Evolutionary conservation across 2,888 invertebrate genomes (phyloP).

Genomic region (Steinernema carpocapsae): DNA sequence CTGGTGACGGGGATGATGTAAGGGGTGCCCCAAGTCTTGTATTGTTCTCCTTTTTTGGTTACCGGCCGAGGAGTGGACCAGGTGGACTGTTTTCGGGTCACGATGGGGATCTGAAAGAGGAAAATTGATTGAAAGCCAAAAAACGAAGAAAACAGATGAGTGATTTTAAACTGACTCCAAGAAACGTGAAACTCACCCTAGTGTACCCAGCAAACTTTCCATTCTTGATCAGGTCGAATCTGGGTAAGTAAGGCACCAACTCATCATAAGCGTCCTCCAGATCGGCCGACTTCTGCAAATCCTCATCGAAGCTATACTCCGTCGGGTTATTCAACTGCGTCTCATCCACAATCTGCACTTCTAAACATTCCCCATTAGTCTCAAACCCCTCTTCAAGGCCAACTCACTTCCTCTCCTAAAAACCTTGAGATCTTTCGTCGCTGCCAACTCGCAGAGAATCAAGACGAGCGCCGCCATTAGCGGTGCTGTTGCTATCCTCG

Average conservation of each 20-base stretch:
- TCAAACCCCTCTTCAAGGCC: neutral
- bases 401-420: conserved; percentile 22
- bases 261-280: conserved; percentile 49
- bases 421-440: conserved; percentile 28
- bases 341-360: conserved; percentile 47
- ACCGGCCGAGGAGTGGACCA: conserved; percentile 50
- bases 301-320: conserved; percentile 46
- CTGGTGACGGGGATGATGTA: conserved; percentile 38
- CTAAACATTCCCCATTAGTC: neutral
- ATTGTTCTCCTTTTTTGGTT: conserved; percentile 40
- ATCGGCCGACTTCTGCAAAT: conserved; percentile 43
- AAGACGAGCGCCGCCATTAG: conserved; percentile 26
- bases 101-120: conserved; percentile 48
- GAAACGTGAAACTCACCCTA: conserved; percentile 37
- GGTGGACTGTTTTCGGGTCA: conserved; percentile 44
- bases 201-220: conserved; percentile 46
- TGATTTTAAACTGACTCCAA: conserved; percentile 4
- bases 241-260: conserved; percentile 46
- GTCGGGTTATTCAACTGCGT: conserved; percentile 47
- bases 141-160: no score
- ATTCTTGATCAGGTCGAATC: conserved; percentile 46
- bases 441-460: neutral
- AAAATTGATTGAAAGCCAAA: neutral
- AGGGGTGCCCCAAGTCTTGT: conserved; percentile 41
- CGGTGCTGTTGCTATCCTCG: conserved; percentile 13